Conservation (phyloP, 2,888 invertebrate genomes). For the Neuroscelio doddi region DNA sequence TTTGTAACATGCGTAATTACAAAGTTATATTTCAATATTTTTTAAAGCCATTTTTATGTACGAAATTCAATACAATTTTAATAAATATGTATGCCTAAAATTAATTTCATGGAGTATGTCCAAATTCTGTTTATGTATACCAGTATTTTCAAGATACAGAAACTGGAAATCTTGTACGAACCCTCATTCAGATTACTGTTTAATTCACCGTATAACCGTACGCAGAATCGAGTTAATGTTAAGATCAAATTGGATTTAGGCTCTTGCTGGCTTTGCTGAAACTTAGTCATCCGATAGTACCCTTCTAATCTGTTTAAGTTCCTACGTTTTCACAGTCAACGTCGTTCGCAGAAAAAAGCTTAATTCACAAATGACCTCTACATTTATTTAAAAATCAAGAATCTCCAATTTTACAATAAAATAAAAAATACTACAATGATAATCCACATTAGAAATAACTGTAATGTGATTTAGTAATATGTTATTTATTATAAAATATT, state of each 20-base stretch:
- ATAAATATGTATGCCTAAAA: too few relatives aligned
- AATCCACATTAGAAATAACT: too few relatives aligned
- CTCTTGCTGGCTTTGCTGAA: constrained; percentile 61
- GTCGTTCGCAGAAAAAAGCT: constrained; percentile 13
- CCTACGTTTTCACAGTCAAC: constrained; percentile 50
- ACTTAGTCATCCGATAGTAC: constrained; percentile 68
- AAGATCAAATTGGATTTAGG: constrained; percentile 69
- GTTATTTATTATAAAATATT: too few relatives aligned
- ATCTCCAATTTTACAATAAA: too few relatives aligned
- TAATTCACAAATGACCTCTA: too few relatives aligned
- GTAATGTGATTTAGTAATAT: too few relatives aligned
- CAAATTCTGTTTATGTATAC: too few relatives aligned
- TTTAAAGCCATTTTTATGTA: background rate
- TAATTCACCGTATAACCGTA: constrained; percentile 69
- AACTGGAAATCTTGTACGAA: constrained; percentile 3
- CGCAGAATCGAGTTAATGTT: constrained; percentile 67
- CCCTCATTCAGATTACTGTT: constrained; percentile 22
- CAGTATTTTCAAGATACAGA: background rate
- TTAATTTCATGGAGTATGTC: too few relatives aligned
- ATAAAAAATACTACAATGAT: too few relatives aligned
- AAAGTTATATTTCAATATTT: too few relatives aligned
- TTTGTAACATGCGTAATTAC: too few relatives aligned
- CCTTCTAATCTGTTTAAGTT: constrained; percentile 66
- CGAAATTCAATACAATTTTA: background rate
- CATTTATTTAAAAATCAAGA: too few relatives aligned